Percentiles rank a stretch among this genome's conserved stretches.
Conservation (phyloP, 2,888 invertebrate species). For the Tanaodytes sp. region DNA sequence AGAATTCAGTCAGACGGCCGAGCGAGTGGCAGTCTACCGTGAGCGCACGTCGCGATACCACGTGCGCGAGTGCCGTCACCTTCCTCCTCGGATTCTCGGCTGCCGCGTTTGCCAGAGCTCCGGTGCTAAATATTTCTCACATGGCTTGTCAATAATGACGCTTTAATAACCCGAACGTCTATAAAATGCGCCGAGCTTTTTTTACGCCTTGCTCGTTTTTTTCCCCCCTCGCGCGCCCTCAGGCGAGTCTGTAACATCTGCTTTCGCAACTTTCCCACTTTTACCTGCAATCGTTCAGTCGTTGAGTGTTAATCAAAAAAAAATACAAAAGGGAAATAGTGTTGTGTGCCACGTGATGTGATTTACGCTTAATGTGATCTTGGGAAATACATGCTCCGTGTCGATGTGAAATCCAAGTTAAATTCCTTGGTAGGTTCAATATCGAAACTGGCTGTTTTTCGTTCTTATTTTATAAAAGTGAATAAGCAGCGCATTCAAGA, state of each 20-base stretch:
- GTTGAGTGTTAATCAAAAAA: conserved; percentile 29
- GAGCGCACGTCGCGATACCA: conserved; percentile 67
- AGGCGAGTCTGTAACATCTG: conserved; percentile 25
- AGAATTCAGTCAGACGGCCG: conserved; percentile 69
- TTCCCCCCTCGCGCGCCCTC: background rate
- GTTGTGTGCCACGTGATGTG: conserved; percentile 38
- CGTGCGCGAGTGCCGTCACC: conserved; percentile 54
- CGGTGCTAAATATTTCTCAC: conserved; percentile 18
- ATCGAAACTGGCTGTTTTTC: no score
- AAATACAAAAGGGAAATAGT: no score
- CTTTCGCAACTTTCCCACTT: background rate
- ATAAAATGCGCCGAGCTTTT: conserved; percentile 26
- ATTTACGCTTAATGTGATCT: conserved; percentile 31
- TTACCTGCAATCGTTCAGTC: background rate
- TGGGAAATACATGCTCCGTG: conserved; percentile 24
- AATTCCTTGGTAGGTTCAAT: conserved; percentile 9
- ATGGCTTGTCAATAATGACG: conserved; percentile 37
- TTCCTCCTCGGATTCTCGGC: conserved; percentile 20
- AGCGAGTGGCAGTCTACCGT: conserved; percentile 69
- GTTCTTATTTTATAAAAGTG: no score
- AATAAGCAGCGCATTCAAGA: no score
- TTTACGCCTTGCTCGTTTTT: no score
- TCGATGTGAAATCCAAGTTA: conserved; percentile 27
- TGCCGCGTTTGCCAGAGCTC: conserved; percentile 12
- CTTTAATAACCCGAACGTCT: conserved; percentile 31